A percentile compares a stretch with the other conserved stretches of the same genome.
Conservation (phyloP, 2,797 vertebrate species). For the Phylloscopus collybita region DNA sequence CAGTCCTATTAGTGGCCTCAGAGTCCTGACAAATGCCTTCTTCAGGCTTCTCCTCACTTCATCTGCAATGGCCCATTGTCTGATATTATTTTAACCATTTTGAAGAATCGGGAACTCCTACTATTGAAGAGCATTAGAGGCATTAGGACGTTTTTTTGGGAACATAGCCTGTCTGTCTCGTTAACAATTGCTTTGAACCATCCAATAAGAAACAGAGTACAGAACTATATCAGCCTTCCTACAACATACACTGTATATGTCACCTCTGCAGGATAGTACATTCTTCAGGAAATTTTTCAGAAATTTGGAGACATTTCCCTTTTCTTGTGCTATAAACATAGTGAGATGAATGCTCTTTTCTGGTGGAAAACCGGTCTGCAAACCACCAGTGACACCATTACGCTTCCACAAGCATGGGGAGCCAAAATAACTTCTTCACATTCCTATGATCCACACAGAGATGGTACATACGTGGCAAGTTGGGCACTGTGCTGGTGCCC, state of each 20-base stretch:
- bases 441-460: background rate
- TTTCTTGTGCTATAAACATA: background rate
- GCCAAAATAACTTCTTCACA: background rate
- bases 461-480: conserved; percentile 53
- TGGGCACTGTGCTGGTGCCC: background rate
- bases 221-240: background rate
- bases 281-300: background rate
- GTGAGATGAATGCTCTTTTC: background rate
- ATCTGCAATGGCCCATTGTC: background rate
- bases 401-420: background rate
- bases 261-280: background rate
- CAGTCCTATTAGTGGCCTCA: background rate
- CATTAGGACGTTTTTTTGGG: background rate
- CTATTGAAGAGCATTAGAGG: background rate
- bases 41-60: background rate
- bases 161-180: background rate
- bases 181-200: background rate
- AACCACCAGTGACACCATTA: background rate
- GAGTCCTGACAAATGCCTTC: background rate
- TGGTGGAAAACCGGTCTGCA: background rate
- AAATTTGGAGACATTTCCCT: background rate
- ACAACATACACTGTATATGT: rapidly evolving
- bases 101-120: background rate
- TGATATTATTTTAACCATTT: background rate
- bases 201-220: background rate